Evolutionary conservation across 1,140 invertebrate genomes (phyloP).

Genomic region (Drosophila melanica): DNA sequence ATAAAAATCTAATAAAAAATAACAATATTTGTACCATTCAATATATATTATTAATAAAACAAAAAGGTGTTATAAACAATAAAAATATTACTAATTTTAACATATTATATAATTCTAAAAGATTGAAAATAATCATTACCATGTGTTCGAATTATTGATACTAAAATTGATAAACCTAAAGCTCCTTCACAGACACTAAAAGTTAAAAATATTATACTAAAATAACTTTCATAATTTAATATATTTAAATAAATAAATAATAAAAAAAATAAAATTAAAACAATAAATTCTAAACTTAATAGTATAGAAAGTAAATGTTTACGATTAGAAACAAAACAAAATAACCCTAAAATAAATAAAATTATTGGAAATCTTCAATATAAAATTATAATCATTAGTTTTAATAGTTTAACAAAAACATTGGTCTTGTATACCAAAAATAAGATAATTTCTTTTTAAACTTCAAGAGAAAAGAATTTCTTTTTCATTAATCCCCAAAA

Average conservation of each 20-base stretch:
- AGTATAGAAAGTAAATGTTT: conserved; percentile 85
- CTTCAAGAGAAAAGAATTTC: too few relatives aligned
- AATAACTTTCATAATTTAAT: conserved; percentile 84
- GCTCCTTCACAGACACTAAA: conserved; percentile 86
- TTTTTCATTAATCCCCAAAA: conserved; percentile 87
- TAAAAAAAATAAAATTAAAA: conserved; percentile 85
- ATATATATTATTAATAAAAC: conserved; percentile 76
- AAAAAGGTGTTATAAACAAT: conserved; percentile 83
- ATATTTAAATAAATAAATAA: conserved; percentile 85
- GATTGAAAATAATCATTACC: conserved; percentile 86
- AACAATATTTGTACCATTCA: conserved; percentile 83
- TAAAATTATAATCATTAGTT: conserved; percentile 84
- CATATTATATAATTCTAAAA: conserved; percentile 85
- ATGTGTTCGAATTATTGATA: conserved; percentile 85
- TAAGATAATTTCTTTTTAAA: conserved; percentile 84
- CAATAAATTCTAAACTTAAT: conserved; percentile 86
- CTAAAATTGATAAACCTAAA: conserved; percentile 86
- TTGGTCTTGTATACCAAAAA: conserved; percentile 86
- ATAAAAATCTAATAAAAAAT: conserved; percentile 83
- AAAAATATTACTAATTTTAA: conserved; percentile 84
- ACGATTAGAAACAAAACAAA: conserved; percentile 85
- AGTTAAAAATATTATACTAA: conserved; percentile 86
- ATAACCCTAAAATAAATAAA: conserved; percentile 78
- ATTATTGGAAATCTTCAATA: conserved; percentile 79
- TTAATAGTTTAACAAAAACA: conserved; percentile 87